phyloP scores from a whole-genome alignment of 2,797 vertebrate genomes.

The Chelon labrosus region DNA sequence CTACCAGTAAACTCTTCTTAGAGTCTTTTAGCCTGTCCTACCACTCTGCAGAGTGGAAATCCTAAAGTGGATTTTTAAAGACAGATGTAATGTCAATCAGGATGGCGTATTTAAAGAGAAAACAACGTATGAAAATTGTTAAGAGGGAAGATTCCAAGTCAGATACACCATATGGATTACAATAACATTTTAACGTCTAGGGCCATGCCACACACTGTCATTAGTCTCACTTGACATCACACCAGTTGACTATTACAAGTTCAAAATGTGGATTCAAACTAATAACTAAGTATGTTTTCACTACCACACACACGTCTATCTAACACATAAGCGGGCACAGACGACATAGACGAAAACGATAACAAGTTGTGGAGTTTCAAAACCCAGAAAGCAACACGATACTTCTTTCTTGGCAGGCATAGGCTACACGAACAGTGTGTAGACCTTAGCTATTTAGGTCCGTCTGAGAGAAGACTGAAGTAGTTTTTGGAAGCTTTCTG shows the following conservation, averaged over 20 bases:
- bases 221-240: neutral
- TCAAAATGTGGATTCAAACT: neutral
- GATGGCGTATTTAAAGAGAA: conserved; percentile 16
- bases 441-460: neutral
- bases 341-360: neutral
- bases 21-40: conserved; percentile 20
- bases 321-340: conserved; percentile 14
- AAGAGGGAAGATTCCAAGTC: neutral
- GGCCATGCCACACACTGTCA: neutral
- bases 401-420: neutral
- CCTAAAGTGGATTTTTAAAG: neutral
- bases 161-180: neutral
- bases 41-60: conserved; percentile 12
- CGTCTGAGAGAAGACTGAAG: neutral
- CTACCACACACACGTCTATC: neutral
- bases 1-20: conserved; percentile 30
- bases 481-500: neutral
- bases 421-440: neutral
- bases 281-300: conserved; percentile 6
- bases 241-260: neutral
- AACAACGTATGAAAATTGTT: neutral
- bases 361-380: neutral
- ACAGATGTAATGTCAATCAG: conserved; percentile 7
- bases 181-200: neutral
- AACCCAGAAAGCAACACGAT: neutral